Evolutionary conservation across 2,113 vertebrate genomes (phyloP).

Genomic region (Cyphomyrus plagiostoma): DNA sequence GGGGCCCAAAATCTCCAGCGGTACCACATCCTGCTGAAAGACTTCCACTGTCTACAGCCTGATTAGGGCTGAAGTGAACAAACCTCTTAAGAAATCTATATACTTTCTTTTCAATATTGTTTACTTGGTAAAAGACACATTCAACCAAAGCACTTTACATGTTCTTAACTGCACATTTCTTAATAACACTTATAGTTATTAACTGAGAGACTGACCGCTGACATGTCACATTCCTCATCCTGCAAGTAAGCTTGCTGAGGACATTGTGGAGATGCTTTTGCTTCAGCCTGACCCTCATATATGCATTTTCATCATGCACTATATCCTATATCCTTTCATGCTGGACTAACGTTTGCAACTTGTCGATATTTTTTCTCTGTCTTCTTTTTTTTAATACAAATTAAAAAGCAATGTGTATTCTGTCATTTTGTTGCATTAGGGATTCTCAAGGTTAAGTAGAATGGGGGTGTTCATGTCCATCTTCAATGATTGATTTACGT

Average conservation of each 20-base stretch:
- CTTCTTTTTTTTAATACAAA: background rate
- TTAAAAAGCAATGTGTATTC: background rate
- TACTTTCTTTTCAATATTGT: background rate
- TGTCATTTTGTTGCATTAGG: background rate
- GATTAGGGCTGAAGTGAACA: background rate
- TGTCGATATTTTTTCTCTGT: background rate
- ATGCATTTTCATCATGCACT: background rate
- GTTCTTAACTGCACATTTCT: background rate
- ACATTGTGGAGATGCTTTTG: background rate
- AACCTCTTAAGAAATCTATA: background rate
- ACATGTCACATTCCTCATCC: background rate
- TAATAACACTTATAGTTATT: background rate
- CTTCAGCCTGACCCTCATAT: background rate
- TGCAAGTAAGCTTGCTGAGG: background rate
- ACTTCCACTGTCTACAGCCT: background rate
- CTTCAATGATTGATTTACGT: background rate
- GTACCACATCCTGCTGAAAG: background rate
- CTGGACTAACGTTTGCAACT: background rate
- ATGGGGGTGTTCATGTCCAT: background rate
- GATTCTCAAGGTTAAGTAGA: background rate
- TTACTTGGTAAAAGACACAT: no score
- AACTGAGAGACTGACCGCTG: background rate
- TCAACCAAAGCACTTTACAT: background rate
- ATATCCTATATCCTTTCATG: background rate
- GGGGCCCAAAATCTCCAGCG: background rate